These are phyloP conservation scores for Antheraea mylitta DNA, from an alignment of 1,140 invertebrate species.

Conservation along the genomic window DNA sequence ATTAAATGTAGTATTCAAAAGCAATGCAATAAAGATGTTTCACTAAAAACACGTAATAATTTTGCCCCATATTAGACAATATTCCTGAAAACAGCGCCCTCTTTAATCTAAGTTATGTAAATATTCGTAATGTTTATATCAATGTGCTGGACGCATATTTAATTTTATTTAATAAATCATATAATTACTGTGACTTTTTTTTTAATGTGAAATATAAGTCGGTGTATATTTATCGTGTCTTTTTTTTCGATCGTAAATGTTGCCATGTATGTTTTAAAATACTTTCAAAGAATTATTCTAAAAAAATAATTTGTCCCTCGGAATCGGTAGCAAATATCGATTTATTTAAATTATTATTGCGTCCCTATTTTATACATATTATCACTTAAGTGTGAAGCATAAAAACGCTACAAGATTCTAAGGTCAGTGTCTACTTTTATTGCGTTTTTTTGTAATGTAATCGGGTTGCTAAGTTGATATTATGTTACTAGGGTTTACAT, in stretches of 20 bases:
- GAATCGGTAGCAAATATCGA: background rate
- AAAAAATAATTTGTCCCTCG: too few species aligned
- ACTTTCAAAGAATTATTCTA: too few species aligned
- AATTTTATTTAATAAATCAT: slow-evolving; percentile 40
- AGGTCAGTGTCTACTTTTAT: slow-evolving; percentile 43
- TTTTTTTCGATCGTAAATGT: slow-evolving; percentile 41
- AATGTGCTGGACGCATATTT: slow-evolving; percentile 26
- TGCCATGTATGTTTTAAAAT: too few species aligned
- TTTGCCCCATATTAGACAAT: background rate
- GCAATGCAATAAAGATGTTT: background rate
- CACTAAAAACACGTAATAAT: background rate
- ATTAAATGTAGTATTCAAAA: background rate
- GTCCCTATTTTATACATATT: background rate
- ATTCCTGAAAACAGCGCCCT: background rate
- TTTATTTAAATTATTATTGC: background rate
- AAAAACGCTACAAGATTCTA: slow-evolving; percentile 18
- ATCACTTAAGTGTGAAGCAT: background rate
- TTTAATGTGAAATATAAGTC: slow-evolving; percentile 73
- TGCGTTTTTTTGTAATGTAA: slow-evolving; percentile 12
- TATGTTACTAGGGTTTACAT: background rate
- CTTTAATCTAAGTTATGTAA: slow-evolving; percentile 32
- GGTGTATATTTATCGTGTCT: slow-evolving; percentile 58
- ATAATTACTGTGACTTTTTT: slow-evolving; percentile 44
- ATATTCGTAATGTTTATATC: slow-evolving; percentile 46
- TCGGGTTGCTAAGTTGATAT: background rate